Base-by-base conservation (phyloP, 1,140 invertebrate species). In the Parapsyche elsis region DNA sequence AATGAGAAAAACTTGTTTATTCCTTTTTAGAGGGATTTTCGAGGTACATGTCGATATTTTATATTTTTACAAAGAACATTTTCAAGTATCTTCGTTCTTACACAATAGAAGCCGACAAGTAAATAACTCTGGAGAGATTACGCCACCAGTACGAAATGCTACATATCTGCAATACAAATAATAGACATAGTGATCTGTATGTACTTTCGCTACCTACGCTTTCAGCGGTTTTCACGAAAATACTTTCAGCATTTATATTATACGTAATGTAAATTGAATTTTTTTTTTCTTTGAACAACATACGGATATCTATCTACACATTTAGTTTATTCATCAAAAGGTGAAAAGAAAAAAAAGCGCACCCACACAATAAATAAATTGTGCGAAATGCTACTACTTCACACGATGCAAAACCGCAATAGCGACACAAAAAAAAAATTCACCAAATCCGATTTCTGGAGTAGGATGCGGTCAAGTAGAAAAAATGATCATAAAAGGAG, bases 121-220 rank as follows among this genome's bases (percentile, higher is more conserved):
- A 75, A 75, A 75, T 75, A 75, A 75, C 71, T 75, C 45, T 49
- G 71, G 23, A 38, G 44, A 75, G 71, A 75, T 75, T 75, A 75
- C 46, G 71, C 16, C 38, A 26, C 45, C 2, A 14, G 38, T 7
- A 75, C n/a, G 46, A 9, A 49, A 75, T 19, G 26, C 9, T n/a
- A 2, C 0, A 71, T 9, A 71, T 45, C n/a, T n/a, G n/a, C n/a
- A n/a, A n/a, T n/a, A n/a, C n/a, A n/a, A n/a, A n/a, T n/a, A n/a
- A n/a, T n/a, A n/a, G n/a, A n/a, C n/a, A n/a, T n/a, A n/a, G n/a
- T n/a, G n/a, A n/a, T n/a, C n/a, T n/a, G n/a, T n/a, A n/a, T n/a
- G n/a, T n/a, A n/a, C n/a, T n/a, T n/a, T n/a, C n/a, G n/a, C n/a
- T n/a, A n/a, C n/a, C n/a, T n/a, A n/a, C n/a, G n/a, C n/a, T n/a